Evolutionary conservation across 2,888 invertebrate genomes (phyloP).

Genomic region (Xanthorhoe designata): DNA sequence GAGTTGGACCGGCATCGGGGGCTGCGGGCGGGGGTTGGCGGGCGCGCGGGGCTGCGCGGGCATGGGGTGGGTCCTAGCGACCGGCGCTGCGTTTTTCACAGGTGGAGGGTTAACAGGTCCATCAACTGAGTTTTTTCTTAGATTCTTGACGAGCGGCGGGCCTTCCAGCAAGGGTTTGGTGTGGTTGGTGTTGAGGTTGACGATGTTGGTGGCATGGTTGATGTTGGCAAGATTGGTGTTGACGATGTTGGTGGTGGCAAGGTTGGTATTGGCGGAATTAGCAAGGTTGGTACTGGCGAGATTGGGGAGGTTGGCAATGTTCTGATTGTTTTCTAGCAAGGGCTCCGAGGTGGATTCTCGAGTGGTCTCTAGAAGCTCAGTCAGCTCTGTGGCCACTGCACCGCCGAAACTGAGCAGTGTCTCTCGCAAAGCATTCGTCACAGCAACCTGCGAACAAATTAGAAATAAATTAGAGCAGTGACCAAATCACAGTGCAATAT

Average conservation of each 20-base stretch:
- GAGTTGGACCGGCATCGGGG: constrained; percentile 43
- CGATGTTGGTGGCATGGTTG: constrained; percentile 43
- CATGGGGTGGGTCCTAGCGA: constrained; percentile 58
- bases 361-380: constrained; percentile 67
- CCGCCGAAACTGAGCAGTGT: constrained; percentile 80
- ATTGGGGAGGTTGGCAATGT: constrained; percentile 48
- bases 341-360: constrained; percentile 50
- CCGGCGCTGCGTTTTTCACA: constrained; percentile 48
- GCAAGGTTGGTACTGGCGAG: constrained; percentile 12
- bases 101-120: constrained; percentile 46
- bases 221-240: constrained; percentile 24
- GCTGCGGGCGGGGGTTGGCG: constrained; percentile 44
- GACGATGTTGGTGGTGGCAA: constrained; percentile 16
- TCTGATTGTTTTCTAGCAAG: constrained; percentile 62
- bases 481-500: background rate
- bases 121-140: constrained; percentile 40
- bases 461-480: background rate
- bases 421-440: constrained; percentile 78
- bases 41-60: constrained; percentile 44
- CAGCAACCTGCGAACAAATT: constrained; percentile 65
- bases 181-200: constrained; percentile 43
- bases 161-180: constrained; percentile 29
- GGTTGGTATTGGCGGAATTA: constrained; percentile 15
- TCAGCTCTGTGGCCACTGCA: constrained; percentile 65
- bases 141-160: constrained; percentile 39